These are phyloP conservation scores for Macrocentrus cingulum DNA, from an alignment of 1,140 invertebrate species.

Conservation along the genomic window DNA sequence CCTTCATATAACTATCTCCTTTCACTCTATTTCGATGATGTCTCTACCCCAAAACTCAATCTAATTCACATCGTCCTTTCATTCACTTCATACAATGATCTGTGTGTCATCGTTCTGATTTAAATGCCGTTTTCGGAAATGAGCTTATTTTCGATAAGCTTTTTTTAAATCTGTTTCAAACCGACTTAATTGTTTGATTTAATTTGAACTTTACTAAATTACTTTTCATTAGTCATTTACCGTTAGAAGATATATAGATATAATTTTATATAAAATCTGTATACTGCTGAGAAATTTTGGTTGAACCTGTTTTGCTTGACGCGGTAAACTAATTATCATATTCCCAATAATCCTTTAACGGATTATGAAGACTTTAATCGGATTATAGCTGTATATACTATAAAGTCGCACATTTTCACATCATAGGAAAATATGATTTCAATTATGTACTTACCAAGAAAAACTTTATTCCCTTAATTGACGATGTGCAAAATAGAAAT, in stretches of 20 bases:
- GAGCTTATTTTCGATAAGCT: no score
- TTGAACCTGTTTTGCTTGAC: background rate
- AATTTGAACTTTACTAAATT: no score
- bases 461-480: no score
- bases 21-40: background rate
- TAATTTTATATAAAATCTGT: background rate
- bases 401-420: background rate
- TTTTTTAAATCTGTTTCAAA: no score
- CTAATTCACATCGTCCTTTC: constrained; percentile 9
- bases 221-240: no score
- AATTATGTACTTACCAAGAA: no score
- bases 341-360: background rate
- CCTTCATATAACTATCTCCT: background rate
- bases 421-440: no score
- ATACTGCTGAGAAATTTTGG: background rate
- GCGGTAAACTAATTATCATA: background rate
- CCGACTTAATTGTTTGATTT: no score
- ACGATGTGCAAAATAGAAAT: no score
- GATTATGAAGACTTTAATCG: background rate
- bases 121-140: no score
- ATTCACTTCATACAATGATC: background rate
- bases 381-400: background rate
- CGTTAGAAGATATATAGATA: no score
- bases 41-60: constrained; percentile 5
- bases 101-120: background rate